Evolutionary conservation across 2,113 vertebrate genomes (phyloP).

Genomic region (Vulpes lagopus): DNA sequence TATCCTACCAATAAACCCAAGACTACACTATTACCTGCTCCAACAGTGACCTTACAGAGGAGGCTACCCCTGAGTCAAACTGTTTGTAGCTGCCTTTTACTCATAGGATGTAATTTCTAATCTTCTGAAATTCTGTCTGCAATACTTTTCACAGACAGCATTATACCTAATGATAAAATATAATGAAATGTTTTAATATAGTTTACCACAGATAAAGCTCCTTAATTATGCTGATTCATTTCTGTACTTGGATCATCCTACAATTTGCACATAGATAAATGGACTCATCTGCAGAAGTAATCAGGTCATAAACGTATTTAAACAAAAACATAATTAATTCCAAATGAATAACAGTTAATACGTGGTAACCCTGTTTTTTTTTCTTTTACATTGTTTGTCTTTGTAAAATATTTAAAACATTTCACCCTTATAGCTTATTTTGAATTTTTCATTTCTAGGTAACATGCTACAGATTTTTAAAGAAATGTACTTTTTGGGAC

Average conservation of each 20-base stretch:
- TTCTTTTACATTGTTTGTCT: background rate
- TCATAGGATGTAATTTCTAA: background rate
- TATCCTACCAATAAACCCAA: background rate
- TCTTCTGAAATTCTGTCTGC: background rate
- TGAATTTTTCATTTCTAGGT: background rate
- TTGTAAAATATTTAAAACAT: background rate
- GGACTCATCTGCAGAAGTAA: background rate
- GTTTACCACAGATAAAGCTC: background rate
- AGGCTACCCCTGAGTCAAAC: background rate
- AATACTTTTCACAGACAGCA: background rate
- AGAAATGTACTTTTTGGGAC: background rate
- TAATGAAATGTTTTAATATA: background rate
- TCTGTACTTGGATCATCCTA: background rate
- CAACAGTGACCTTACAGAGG: background rate
- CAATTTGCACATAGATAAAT: background rate
- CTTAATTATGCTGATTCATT: background rate
- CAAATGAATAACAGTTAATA: background rate
- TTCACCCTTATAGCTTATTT: background rate
- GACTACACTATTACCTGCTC: background rate
- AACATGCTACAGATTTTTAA: background rate
- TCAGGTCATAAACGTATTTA: background rate
- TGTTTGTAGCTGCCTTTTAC: background rate
- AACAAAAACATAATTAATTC: constrained; percentile 9
- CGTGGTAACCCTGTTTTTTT: background rate
- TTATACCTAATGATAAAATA: constrained; percentile 12